These are phyloP conservation scores for Colistium nudipinnis DNA, from an alignment of 2,113 vertebrate genomes.

Conservation along the genomic window DNA sequence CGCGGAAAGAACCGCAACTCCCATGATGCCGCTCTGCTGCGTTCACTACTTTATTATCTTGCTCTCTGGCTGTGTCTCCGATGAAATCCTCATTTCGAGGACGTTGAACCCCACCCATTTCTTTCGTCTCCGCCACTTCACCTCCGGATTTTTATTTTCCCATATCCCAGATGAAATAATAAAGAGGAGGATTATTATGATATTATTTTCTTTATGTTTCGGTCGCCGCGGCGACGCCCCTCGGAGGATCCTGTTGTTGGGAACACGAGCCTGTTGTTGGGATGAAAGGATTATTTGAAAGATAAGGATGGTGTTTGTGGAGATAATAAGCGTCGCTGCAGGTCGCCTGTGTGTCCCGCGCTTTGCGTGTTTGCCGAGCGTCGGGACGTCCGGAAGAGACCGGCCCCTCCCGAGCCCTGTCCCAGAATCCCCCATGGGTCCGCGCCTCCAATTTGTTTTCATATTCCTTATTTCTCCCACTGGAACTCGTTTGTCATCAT, in stretches of 20 bases:
- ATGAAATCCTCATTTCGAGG: conserved; percentile 48
- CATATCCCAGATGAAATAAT: conserved; percentile 27
- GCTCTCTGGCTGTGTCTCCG: conserved; percentile 20
- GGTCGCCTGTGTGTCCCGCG: conserved; percentile 13
- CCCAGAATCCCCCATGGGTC: too few relatives aligned
- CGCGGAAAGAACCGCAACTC: conserved; percentile 41
- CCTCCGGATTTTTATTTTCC: background rate
- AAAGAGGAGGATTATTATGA: background rate
- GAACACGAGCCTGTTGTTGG: conserved; percentile 6
- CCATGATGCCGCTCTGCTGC: conserved; percentile 33
- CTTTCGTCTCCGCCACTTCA: conserved; percentile 31
- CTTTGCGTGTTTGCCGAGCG: conserved; percentile 17
- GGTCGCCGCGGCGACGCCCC: background rate
- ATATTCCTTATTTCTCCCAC: too few relatives aligned
- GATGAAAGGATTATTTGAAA: conserved; percentile 5
- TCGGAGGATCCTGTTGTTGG: background rate
- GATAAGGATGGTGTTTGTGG: conserved; percentile 52
- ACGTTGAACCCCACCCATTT: fast-evolving
- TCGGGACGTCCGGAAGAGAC: conserved; percentile 24
- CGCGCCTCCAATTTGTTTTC: too few relatives aligned
- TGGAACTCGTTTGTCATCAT: too few relatives aligned
- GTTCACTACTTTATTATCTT: conserved; percentile 5
- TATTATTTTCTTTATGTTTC: background rate
- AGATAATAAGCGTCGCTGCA: conserved; percentile 48
- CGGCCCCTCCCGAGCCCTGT: background rate